These are phyloP conservation scores for Dendroctonus valens DNA, from an alignment of 1,140 invertebrate genomes.

Conservation along the genomic window DNA sequence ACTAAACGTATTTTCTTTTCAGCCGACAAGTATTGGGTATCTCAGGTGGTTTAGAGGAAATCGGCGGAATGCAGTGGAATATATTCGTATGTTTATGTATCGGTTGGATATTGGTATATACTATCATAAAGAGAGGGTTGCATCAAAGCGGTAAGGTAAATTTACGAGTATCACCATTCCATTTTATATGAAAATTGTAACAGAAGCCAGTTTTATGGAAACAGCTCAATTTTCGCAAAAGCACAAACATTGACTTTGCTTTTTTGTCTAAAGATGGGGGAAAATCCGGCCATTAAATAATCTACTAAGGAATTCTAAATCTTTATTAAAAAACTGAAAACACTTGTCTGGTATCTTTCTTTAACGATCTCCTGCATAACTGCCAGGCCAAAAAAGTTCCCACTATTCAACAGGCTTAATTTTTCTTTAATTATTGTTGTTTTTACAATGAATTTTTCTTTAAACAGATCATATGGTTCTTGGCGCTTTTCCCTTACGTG, in stretches of 20 bases:
- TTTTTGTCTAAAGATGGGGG: neutral
- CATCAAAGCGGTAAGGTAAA: conserved; percentile 73
- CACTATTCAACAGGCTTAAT: too few species aligned
- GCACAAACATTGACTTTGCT: conserved; percentile 9
- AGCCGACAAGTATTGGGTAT: conserved; percentile 57
- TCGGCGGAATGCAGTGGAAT: conserved; percentile 69
- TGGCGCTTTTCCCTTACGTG: conserved; percentile 67
- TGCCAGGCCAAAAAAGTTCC: too few species aligned
- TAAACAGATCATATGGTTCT: conserved; percentile 66
- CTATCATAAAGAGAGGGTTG: conserved; percentile 69
- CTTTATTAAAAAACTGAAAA: too few species aligned
- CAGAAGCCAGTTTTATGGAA: too few species aligned
- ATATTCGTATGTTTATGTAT: conserved; percentile 64
- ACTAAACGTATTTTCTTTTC: conserved; percentile 23
- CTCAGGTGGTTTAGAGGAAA: conserved; percentile 60
- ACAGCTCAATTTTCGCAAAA: neutral
- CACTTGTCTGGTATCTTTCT: too few species aligned
- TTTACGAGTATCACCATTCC: too few species aligned
- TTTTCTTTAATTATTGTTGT: too few species aligned
- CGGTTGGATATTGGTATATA: conserved; percentile 71
- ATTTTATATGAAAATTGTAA: neutral
- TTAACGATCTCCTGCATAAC: too few species aligned
- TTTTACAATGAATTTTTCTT: conserved; percentile 53
- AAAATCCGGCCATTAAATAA: too few species aligned
- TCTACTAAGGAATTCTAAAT: too few species aligned